Base-by-base conservation (phyloP, 2,113 vertebrate species). In the Pyxicephalus adspersus region DNA sequence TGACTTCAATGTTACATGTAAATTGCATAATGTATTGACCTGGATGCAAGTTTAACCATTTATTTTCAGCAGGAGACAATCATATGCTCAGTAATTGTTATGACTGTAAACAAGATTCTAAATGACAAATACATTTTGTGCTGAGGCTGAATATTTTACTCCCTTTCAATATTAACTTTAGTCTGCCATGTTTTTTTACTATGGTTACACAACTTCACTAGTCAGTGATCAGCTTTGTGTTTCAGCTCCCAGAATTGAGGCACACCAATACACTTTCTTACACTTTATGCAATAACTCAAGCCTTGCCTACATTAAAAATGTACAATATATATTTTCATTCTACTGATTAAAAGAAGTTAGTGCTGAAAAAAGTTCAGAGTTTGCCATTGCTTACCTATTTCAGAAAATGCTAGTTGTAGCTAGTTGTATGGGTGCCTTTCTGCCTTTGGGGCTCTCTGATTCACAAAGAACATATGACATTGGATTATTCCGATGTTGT, bases 31-130 rank as follows among this genome's bases (percentile, higher is more conserved):
- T 55, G 6, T 29, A 71, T 70, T 34, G 70, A 26, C 68, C 29
- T 54, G 15, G 22, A 51, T n/a, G 57, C 57, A n/a, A 26, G 52
- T 70, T 54, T 34, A 64, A 64, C 25, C 52, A 60, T 22, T 50
- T 73, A 73, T 73, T 72, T 28, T 64, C 58, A 55, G 58, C 78
- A 81, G 16, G 64, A 55, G 78, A 81, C 78, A 81, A 81, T 81
- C 78, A 64, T 58, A 64, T 6, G 1, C 34, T 64, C 23, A 64
- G 38, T 3, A 66, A 67, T 67, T 67, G 38, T 25, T 67, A 55
- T 51, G 68, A 29, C 19, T 71, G 65, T 67, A 34, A 38, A 45
- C 23, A 63, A 51, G 0, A 28, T 64, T 23, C 18, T n/a, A 54
- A 17, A 13, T 19, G 25, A 51, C 6, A 71, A n/a, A 67, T 23